A percentile compares a stretch with the other conserved stretches of the same genome.
Conservation (phyloP, 2,888 invertebrate species). For the Mesoligia furuncula region DNA sequence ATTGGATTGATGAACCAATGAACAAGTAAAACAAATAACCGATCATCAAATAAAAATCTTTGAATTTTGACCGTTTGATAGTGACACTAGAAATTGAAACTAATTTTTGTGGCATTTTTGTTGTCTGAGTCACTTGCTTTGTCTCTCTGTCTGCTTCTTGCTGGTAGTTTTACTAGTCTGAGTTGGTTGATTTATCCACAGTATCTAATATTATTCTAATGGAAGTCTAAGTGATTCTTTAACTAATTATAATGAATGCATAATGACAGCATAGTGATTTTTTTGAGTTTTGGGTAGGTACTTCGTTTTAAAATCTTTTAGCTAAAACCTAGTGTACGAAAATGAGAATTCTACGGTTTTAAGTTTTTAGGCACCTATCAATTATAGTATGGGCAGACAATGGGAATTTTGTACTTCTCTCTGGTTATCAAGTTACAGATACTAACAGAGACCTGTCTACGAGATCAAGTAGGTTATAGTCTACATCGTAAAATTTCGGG, state of each 20-base stretch:
- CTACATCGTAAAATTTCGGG: background rate
- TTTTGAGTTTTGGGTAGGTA: background rate
- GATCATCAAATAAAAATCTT: background rate
- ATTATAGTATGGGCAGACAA: background rate
- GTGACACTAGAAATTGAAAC: constrained; percentile 36
- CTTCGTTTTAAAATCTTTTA: background rate
- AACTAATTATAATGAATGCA: background rate
- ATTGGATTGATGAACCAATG: constrained; percentile 1
- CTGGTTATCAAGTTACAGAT: background rate
- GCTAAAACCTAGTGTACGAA: background rate
- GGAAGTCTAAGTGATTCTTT: background rate
- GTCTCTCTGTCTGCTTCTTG: constrained; percentile 1
- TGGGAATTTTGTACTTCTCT: background rate
- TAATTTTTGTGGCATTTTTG: constrained; percentile 35
- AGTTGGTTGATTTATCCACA: constrained; percentile 1
- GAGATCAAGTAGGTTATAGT: background rate
- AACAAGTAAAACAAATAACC: no score
- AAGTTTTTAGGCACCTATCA: background rate
- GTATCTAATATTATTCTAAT: background rate
- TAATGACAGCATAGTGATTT: background rate
- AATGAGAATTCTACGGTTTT: background rate
- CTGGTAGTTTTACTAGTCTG: constrained; percentile 7
- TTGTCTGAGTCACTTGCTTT: constrained; percentile 34
- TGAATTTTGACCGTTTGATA: constrained; percentile 3
- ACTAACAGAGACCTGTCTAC: background rate